Base-by-base conservation (phyloP, 2,797 vertebrate species). In the Danionella dracula region DNA sequence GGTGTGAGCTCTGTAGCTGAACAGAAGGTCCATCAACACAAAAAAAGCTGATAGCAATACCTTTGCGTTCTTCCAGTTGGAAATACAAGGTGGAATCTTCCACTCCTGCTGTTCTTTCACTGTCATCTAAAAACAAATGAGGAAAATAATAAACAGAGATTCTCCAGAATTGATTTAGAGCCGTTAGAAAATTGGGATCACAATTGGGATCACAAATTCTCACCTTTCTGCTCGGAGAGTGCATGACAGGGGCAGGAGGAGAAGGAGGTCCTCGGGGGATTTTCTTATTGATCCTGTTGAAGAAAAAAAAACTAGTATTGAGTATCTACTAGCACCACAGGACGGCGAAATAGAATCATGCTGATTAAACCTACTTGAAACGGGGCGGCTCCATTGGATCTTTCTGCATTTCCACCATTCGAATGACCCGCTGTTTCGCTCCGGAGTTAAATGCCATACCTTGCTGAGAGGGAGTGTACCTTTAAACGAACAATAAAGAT, bases 341-440 rank as follows among this genome's bases (percentile, higher is more conserved):
- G n/a, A n/a, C n/a, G n/a, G n/a, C n/a, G n/a, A 3, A 27, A 27
- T 3, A 27, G 23, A 3, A 27, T 27, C 6, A 27, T 3, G 3
- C 3, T 6, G 6, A 6, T 57, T 4, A 15, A 6, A 67, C 84
- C 84, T 88, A 99, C 96, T 98, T 99, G 78, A 99, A 99, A 42
- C 96, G 90, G 45, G 96, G 95, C 5, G 97, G 96, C 48, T 99
- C 97, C 95, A 99, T 99, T 2, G 97, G 97, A 73, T 99, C 95
- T 77, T 96, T 99, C 81, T 99, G 97, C 97, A 99, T 99, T 83
- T 99, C 96, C 75, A 99, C 97, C 96, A 99, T 99, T 4, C 95
- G 91, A 82, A 99, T 99, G 71, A 99, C 97, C 68, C 96, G 90
- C 73, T 99, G 96, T 81, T 99, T 99, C 72, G 96, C 96, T 65